Conservation (phyloP, 1,140 invertebrate species). For the Penaeus chinensis region DNA sequence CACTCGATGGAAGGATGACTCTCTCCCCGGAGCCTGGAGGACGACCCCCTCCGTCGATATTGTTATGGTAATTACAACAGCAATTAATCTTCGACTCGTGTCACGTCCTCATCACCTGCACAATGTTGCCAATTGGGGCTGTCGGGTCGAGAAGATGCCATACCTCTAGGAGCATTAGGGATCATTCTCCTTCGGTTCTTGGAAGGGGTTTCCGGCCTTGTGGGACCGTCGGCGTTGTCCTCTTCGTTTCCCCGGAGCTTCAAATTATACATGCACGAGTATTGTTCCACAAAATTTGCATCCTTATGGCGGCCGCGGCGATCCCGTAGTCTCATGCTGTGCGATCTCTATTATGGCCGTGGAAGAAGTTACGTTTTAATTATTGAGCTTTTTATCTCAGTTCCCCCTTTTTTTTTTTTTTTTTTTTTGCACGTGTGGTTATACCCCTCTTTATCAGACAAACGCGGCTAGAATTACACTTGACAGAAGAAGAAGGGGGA, state of each 20-base stretch:
- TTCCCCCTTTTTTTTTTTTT: too few relatives aligned
- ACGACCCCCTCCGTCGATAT: background rate
- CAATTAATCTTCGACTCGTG: conserved; percentile 14
- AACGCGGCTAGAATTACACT: too few relatives aligned
- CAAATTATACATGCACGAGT: conserved; percentile 27
- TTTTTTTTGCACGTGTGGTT: too few relatives aligned
- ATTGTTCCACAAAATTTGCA: conserved; percentile 25
- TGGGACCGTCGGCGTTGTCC: too few relatives aligned
- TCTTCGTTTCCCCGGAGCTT: background rate
- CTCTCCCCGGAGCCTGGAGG: background rate
- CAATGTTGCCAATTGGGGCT: conserved; percentile 13
- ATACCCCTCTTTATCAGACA: too few relatives aligned
- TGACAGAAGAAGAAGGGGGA: too few relatives aligned
- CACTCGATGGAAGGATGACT: background rate
- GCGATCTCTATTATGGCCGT: background rate
- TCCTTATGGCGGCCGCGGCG: background rate
- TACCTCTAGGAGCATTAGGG: too few relatives aligned
- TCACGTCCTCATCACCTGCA: conserved; percentile 17
- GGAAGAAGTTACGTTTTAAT: too few relatives aligned
- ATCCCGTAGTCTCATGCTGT: background rate
- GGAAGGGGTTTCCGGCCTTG: too few relatives aligned
- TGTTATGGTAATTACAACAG: conserved; percentile 11
- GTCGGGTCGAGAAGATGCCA: background rate
- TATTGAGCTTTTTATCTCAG: too few relatives aligned
- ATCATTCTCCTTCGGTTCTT: too few relatives aligned